phyloP scores from a whole-genome alignment of 2,888 invertebrate species.

The Drosophila putrida region DNA sequence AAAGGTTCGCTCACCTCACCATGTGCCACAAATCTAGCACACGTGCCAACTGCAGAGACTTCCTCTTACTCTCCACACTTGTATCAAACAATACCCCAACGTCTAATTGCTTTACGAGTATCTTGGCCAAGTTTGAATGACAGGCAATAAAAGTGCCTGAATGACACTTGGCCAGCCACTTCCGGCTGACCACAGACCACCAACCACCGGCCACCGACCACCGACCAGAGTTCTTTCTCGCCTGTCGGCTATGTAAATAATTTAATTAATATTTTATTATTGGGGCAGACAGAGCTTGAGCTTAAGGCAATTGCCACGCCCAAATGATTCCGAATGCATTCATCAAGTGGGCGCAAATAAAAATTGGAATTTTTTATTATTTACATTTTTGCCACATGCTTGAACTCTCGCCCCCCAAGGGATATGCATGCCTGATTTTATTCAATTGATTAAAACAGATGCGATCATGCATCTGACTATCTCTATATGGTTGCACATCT shows the following conservation, averaged over 20 bases:
- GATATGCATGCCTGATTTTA: conserved; percentile 10
- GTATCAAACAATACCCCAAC: conserved; percentile 14
- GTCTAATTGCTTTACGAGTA: conserved; percentile 54
- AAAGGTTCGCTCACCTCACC: conserved; percentile 45
- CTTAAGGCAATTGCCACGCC: conserved; percentile 25
- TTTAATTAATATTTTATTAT: conserved; percentile 77
- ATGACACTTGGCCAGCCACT: conserved; percentile 54
- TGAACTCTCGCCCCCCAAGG: conserved; percentile 31
- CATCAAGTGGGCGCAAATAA: conserved; percentile 34
- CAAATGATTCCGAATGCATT: conserved; percentile 16
- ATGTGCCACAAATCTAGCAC: conserved; percentile 9
- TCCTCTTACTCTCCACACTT: not conserved
- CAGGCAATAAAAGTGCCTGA: conserved; percentile 68
- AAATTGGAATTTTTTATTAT: conserved; percentile 52
- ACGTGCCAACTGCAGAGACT: conserved; percentile 37
- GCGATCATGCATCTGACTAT: conserved; percentile 20
- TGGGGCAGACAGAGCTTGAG: conserved; percentile 7
- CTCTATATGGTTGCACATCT: conserved; percentile 20
- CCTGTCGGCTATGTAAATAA: conserved; percentile 62
- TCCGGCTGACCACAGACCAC: conserved; percentile 42
- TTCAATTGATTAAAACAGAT: conserved; percentile 37
- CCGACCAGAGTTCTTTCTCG: not conserved
- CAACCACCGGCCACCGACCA: not conserved
- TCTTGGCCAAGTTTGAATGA: conserved; percentile 47
- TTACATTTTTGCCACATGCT: conserved; percentile 57